Conservation (phyloP, 2,888 invertebrate species). For the Gryllus longicercus region DNA sequence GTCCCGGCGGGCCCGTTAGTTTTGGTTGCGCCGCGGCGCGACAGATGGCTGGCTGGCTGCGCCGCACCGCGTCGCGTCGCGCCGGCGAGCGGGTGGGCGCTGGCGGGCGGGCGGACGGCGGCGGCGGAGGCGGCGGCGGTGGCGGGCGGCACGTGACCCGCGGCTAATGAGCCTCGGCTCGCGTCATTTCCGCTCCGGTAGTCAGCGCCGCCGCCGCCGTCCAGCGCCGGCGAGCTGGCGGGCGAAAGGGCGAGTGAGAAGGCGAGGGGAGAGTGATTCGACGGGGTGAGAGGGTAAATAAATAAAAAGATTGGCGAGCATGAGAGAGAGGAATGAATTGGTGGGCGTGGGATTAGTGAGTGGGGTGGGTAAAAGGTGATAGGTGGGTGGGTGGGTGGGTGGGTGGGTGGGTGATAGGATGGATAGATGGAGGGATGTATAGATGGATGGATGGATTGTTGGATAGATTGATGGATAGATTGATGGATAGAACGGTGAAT, state of each 20-base stretch:
- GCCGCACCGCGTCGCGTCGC: constrained; percentile 33
- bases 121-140: constrained; percentile 11
- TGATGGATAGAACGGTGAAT: too few species aligned
- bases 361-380: neutral
- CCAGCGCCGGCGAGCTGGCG: constrained; percentile 11
- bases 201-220: neutral
- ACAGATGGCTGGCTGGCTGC: constrained; percentile 25
- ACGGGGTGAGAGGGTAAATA: too few species aligned
- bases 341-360: neutral
- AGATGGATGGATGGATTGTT: too few species aligned
- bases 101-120: constrained; percentile 27
- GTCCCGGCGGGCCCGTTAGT: constrained; percentile 36
- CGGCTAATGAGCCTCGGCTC: constrained; percentile 35
- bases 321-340: neutral
- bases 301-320: too few species aligned
- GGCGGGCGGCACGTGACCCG: constrained; percentile 27
- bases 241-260: neutral
- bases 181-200: constrained; percentile 27
- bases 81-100: neutral
- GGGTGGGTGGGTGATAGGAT: neutral
- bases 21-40: constrained; percentile 28
- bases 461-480: too few species aligned
- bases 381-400: neutral
- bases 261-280: neutral
- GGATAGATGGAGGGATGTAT: too few species aligned